Conservation (phyloP, 2,113 vertebrate genomes). For the Mystacornis crossleyi region DNA sequence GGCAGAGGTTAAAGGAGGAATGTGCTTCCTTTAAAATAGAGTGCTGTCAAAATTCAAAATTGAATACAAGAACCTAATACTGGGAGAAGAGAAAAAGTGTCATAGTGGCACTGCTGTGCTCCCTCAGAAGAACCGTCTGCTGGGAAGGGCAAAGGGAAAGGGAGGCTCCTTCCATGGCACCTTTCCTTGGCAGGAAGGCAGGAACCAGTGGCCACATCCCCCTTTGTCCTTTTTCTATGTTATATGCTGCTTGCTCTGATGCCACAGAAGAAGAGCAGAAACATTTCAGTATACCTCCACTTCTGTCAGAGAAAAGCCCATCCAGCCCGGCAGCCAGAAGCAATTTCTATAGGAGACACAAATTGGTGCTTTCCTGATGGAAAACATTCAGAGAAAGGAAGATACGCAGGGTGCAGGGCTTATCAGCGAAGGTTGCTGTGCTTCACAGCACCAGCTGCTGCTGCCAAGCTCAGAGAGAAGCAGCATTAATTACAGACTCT, state of each 20-base stretch:
- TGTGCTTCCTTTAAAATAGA: background rate
- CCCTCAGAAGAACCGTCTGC: background rate
- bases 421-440: background rate
- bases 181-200: background rate
- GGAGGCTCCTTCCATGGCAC: background rate
- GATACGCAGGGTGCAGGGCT: background rate
- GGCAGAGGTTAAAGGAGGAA: background rate
- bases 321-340: background rate
- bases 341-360: background rate
- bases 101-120: background rate
- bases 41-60: background rate
- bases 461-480: background rate
- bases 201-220: accelerated
- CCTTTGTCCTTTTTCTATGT: background rate
- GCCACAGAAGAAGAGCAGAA: background rate
- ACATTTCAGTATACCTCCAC: background rate
- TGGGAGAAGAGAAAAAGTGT: background rate
- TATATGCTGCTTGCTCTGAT: background rate
- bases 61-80: background rate
- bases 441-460: background rate
- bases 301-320: background rate
- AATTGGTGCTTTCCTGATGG: background rate
- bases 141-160: background rate
- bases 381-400: background rate
- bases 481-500: background rate